Evolutionary conservation across 1,140 invertebrate genomes (phyloP), one percentile per base, ranked within the genome.

Genomic region (Diabrotica virgifera): DNA sequence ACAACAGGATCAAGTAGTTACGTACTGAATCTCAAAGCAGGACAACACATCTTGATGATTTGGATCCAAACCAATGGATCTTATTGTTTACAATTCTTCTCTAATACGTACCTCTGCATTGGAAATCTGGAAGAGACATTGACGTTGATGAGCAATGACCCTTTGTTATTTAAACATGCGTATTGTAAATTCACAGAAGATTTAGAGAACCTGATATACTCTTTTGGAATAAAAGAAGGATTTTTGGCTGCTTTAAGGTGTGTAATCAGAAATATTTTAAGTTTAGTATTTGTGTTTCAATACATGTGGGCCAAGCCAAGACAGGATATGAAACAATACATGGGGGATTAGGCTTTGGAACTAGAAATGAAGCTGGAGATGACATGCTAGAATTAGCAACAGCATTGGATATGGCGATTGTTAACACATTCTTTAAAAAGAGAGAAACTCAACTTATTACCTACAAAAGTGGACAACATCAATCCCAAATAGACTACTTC

Each of bases 101-200:
- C 77, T 0, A 73, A 81, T 65, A 74, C 71, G 14, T 5, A 56
- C 7, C 66, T 79, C 35, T 50, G 63, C 10, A 36, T 80, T 5
- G 79, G 79, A 14, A 71, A 69, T 59, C 61, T 73, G 0, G 59
- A 66, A 7, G 70, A 59, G 54, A 75, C 79, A 51, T 70, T 78
- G 7, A 59, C 72, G 0, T 53, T 71, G 11, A 78, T 80, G 76
- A 64, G 35, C 0, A 13, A 12, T 0, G 80, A 81, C 62, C 59
- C 72, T 5, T 35, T 65, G 52, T 12, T 51, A n/a, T 56, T 74
- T 5, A 54, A 38, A 0, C 57, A 71, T 58, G 53, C 65, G 7
- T 13, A 37, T 52, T 13, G 64, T 5, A 51, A 65, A 2, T 11
- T 65, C 1, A 8, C 35, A 10, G 52, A 54, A 10, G 51, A 12